Evolutionary conservation across 2,888 invertebrate species (phyloP).

Genomic region (Clunio marinus): DNA sequence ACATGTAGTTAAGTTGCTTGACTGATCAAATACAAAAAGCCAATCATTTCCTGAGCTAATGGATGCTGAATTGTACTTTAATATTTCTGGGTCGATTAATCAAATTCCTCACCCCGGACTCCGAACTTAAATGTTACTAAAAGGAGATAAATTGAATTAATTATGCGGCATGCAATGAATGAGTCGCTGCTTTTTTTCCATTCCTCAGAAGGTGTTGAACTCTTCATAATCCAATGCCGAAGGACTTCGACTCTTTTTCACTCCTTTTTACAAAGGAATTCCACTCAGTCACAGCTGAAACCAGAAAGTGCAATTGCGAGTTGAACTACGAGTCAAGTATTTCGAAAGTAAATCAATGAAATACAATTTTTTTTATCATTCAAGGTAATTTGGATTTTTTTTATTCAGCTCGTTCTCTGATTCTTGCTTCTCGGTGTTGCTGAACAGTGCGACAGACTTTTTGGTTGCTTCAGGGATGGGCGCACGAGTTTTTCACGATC

Average conservation of each 20-base stretch:
- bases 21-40: neutral
- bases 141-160: too few relatives aligned
- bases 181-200: too few relatives aligned
- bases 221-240: too few relatives aligned
- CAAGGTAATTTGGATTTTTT: slow-evolving; percentile 25
- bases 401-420: neutral
- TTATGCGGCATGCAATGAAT: too few relatives aligned
- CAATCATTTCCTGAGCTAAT: slow-evolving; percentile 14
- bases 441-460: neutral
- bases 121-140: too few relatives aligned
- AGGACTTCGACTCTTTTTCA: neutral
- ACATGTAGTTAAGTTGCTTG: neutral
- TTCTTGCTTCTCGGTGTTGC: neutral
- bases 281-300: too few relatives aligned
- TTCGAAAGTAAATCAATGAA: slow-evolving; percentile 22
- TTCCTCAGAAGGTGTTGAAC: too few relatives aligned
- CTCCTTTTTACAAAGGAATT: neutral
- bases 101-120: too few relatives aligned
- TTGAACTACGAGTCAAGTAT: slow-evolving; percentile 4
- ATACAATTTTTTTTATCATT: neutral
- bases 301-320: neutral
- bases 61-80: neutral
- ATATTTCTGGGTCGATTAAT: slow-evolving; percentile 12
- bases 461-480: neutral
- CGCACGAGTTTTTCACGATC: neutral